phyloP scores from a whole-genome alignment of 2,797 vertebrate species.

The Sebastes melanostomus region DNA sequence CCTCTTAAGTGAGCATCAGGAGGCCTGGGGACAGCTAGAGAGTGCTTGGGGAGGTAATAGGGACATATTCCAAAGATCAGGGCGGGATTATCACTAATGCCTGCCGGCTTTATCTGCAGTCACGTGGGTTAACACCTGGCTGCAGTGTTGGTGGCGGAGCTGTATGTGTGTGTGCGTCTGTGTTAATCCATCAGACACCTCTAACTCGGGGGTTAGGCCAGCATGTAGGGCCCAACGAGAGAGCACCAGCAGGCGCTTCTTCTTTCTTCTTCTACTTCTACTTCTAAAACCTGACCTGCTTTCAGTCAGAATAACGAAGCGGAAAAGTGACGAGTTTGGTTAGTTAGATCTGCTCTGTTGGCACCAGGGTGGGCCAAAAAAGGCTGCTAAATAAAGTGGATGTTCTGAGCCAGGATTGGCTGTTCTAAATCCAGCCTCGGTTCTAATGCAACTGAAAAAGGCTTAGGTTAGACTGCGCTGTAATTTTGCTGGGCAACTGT shows the following conservation, averaged over 20 bases:
- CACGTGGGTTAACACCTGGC: conserved; percentile 85
- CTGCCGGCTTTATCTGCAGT: conserved; percentile 81
- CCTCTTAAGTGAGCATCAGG: conserved; percentile 71
- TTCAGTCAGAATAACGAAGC: conserved; percentile 14
- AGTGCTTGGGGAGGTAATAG: conserved; percentile 74
- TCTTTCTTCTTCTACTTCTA: conserved; percentile 4
- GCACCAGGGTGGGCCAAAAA: conserved; percentile 25
- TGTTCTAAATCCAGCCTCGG: conserved; percentile 63
- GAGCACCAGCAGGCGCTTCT: conserved; percentile 23
- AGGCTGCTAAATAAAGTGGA: conserved; percentile 62
- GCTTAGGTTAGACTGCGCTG: conserved; percentile 59
- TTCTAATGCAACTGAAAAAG: conserved; percentile 67
- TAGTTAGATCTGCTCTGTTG: conserved; percentile 21
- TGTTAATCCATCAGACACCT: conserved; percentile 76
- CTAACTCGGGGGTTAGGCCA: conserved; percentile 62
- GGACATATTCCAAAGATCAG: conserved; percentile 85
- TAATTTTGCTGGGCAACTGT: conserved; percentile 57
- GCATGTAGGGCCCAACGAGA: conserved; percentile 26
- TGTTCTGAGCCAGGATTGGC: conserved; percentile 68
- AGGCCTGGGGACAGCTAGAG: conserved; percentile 72
- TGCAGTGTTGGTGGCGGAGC: conserved; percentile 69
- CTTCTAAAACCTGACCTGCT: conserved; percentile 18
- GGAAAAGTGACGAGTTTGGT: conserved; percentile 19
- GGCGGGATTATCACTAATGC: conserved; percentile 85
- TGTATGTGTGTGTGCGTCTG: conserved; percentile 35